Percentiles rank a stretch among this genome's conserved stretches.
Conservation (phyloP, 2,113 vertebrate species). For the Larimichthys crocea region DNA sequence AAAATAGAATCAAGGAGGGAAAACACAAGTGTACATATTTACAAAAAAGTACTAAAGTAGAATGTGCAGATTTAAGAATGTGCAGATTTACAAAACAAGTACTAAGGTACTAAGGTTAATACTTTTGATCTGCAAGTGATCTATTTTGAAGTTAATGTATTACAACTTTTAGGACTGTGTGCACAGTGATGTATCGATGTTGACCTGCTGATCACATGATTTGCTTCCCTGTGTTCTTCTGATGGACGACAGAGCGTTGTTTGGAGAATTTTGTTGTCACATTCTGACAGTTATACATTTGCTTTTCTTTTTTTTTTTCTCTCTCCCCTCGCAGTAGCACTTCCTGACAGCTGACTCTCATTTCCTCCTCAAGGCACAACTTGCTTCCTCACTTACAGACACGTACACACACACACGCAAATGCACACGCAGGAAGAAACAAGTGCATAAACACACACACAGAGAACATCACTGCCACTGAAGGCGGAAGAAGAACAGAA, state of each 20-base stretch:
- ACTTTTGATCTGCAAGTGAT: no score
- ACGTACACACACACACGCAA: not conserved
- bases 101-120: no score
- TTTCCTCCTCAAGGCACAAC: constrained; percentile 70
- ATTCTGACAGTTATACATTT: constrained; percentile 19
- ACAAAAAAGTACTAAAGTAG: no score
- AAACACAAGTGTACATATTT: no score
- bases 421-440: not conserved
- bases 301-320: constrained; percentile 19
- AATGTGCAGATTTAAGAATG: no score
- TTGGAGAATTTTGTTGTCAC: not conserved
- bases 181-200: not conserved
- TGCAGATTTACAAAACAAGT: no score
- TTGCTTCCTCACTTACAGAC: constrained; percentile 39
- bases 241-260: not conserved
- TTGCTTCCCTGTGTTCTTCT: not conserved
- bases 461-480: constrained; percentile 19
- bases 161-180: not conserved
- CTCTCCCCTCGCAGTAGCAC: constrained; percentile 64
- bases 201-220: not conserved
- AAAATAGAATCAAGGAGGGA: no score
- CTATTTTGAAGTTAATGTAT: no score
- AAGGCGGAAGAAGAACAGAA: constrained; percentile 75
- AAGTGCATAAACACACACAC: not conserved
- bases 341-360: constrained; percentile 80